Base-by-base conservation (phyloP, 1,140 invertebrate genomes). In the Ostrea denselamellosa region DNA sequence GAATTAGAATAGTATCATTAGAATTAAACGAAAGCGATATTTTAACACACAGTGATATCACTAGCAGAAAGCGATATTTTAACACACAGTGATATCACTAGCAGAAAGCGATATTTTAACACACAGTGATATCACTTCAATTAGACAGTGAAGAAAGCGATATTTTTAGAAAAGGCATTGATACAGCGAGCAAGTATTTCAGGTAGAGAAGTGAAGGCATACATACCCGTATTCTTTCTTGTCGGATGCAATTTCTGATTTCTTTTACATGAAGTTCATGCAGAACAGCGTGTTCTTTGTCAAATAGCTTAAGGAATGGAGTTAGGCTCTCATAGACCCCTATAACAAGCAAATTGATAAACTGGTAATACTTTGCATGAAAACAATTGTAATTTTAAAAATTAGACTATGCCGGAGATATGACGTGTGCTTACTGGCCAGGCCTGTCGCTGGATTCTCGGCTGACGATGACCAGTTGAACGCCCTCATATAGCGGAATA, bases 371-470 rank as follows among this genome's bases (percentile, higher is more conserved):
- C 82, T 83, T 19, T 34, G 44, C n/a, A 28, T 19, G 5, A 17
- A 81, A 22, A 8, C 19, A 81, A 28, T 25, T 81, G 4, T 22
- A 51, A 22, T 81, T 10, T 51, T 34, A 28, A 12, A 34, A 22
- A 12, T 14, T 22, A 25, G 14, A 81, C 17, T 0, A 28, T 17
- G 19, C 9, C 17, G 9, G 10, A 71, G 17, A 81, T 22, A 0
- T 12, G 14, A 19, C 10, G 5, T 81, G 19, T 51, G 87, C 91
- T 89, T 86, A 92, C 90, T 71, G 19, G 89, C 90, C 51, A 91
- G 52, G 17, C 90, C 90, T 12, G 84, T 54, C 7, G 85, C 17
- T 14, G 87, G 83, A n/a, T 91, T 91, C 8, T 91, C 91, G 2
- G 89, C 87, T 1, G 87, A 68, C 0, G 90, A 88, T 28, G 89